Percentiles rank a stretch among this genome's conserved stretches.
Conservation (phyloP, 2,113 vertebrate genomes). For the Galeopterus variegatus region DNA sequence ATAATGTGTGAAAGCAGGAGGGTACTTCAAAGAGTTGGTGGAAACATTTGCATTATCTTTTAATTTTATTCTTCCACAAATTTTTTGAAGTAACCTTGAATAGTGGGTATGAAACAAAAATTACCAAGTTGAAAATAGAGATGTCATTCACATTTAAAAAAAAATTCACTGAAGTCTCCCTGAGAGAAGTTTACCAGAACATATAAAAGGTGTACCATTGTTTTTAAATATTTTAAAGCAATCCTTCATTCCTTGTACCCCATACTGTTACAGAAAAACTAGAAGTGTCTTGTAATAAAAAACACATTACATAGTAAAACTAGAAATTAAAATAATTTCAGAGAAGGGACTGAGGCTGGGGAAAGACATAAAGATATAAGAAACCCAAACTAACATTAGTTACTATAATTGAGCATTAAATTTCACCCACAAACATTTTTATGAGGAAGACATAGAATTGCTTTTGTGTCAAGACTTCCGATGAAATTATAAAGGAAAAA, state of each 20-base stretch:
- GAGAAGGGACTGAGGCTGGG: neutral
- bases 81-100: too few species aligned
- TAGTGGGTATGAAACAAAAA: neutral
- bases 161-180: neutral
- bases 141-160: neutral
- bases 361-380: neutral
- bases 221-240: neutral
- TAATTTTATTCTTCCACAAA: too few species aligned
- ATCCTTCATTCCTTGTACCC: neutral
- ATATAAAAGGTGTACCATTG: neutral
- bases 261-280: neutral
- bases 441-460: neutral
- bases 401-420: neutral
- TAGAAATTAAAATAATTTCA: neutral
- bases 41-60: too few species aligned
- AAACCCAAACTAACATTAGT: neutral
- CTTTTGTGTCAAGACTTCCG: neutral
- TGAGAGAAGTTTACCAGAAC: constrained; percentile 10
- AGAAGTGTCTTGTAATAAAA: neutral
- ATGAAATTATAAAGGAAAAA: constrained; percentile 25
- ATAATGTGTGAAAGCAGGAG: neutral
- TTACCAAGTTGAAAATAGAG: neutral
- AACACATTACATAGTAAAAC: neutral
- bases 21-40: too few species aligned
- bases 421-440: neutral